Evolutionary conservation across 2,888 invertebrate species (phyloP), one percentile per base, ranked within the genome.

Genomic region (Ophonus ardosiacus): DNA sequence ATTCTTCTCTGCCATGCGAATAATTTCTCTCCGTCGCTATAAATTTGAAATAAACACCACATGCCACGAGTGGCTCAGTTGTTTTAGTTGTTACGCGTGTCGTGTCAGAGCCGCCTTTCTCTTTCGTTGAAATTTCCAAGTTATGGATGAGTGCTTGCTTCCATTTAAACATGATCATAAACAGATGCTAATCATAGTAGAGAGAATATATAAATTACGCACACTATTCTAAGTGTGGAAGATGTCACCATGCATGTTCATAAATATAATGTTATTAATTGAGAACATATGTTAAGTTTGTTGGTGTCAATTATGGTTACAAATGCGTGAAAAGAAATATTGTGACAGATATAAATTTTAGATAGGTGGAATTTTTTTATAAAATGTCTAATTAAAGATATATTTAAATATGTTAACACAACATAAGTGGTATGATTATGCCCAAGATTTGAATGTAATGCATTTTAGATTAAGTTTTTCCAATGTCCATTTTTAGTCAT

Each of bases 111-210:
- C 21, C 31, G 18, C 59, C 80, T 80, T 80, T 80, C 80, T 80
- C 80, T 80, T 80, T 80, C 61, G 59, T 40, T 59, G 80, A 80
- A 80, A 80, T 61, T 57, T 38, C 38, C 17, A 10, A 76, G 56
- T 15, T 76, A 51, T 76, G 43, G 43, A 76, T 76, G 56, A 17
- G 13, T 76, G 76, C 18, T 18, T 43, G 56, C 76, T 13, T 76
- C 13, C 17, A 43, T 76, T 18, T 24, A 76, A 76, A 76, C 76
- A 76, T 76, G 76, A 43, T 76, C 40, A 76, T 76, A 76, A 51
- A 51, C 43, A 51, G 43, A 51, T 51, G 43, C 43, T 51, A 51
- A 51, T 51, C 43, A 51, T 5, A 31, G 5, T 31, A 31, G 3
- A 31, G 4, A 31, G 31, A 31, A 31, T 31, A 31, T 31, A 31